Percentiles rank a stretch among this genome's conserved stretches.
phyloP scores from a whole-genome alignment of 2,797 vertebrate genomes.

The Lepus townsendii region DNA sequence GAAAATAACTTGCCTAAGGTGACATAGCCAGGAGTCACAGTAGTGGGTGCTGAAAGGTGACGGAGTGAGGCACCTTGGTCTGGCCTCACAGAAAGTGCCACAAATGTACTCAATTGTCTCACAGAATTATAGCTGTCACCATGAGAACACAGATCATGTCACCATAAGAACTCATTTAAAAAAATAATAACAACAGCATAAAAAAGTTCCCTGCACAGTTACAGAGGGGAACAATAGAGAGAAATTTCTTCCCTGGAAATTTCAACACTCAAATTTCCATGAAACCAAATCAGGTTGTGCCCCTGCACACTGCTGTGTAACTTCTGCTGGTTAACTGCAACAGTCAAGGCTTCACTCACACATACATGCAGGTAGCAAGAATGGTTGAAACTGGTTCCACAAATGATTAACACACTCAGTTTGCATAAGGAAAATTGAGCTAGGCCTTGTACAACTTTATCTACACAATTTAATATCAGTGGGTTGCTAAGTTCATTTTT shows the following conservation, averaged over 20 bases:
- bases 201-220: neutral
- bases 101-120: neutral
- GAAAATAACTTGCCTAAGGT: neutral
- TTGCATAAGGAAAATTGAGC: neutral
- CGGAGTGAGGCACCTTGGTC: neutral
- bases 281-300: neutral
- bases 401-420: neutral
- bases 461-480: neutral
- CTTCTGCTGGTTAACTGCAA: neutral
- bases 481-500: neutral
- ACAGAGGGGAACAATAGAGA: neutral
- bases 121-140: no score
- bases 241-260: neutral
- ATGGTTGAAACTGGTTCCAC: neutral
- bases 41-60: neutral
- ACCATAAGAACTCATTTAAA: neutral
- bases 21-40: neutral
- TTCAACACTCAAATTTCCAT: neutral
- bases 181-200: neutral
- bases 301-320: fast-evolving
- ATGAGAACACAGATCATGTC: neutral
- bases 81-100: neutral
- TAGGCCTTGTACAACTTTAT: neutral
- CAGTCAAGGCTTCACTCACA: neutral
- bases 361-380: neutral